Evolutionary conservation across 2,113 vertebrate species (phyloP).

Genomic region (Mohoua ochrocephala): DNA sequence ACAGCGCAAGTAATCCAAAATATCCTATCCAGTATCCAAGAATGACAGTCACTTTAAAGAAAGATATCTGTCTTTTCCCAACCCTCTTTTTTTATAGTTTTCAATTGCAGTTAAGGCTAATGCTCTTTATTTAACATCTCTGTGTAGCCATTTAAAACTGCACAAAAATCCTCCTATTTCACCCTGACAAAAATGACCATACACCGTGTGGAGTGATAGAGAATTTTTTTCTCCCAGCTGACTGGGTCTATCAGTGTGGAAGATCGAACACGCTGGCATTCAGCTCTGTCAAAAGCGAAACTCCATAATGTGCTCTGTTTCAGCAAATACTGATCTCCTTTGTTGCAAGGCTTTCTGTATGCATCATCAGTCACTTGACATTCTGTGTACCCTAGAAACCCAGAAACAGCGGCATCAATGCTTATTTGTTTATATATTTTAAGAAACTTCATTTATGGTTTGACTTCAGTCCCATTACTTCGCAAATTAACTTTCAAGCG

Average conservation of each 20-base stretch:
- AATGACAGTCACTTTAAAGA: not conserved
- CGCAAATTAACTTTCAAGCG: constrained; percentile 7
- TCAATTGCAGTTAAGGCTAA: not conserved
- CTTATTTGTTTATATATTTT: constrained; percentile 13
- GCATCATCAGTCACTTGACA: constrained; percentile 15
- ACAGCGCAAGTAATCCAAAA: not conserved
- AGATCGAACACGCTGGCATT: not conserved
- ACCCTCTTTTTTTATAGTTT: not conserved
- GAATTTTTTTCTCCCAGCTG: not conserved
- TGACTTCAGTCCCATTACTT: not conserved
- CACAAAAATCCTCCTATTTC: not conserved
- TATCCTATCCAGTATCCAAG: not conserved
- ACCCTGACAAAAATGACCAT: not conserved
- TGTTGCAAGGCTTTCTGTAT: constrained; percentile 28
- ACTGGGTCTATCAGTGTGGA: not conserved
- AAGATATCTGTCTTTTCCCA: not conserved
- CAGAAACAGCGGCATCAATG: not conserved
- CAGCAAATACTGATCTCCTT: constrained; percentile 14
- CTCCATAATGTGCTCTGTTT: not conserved
- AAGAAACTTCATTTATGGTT: not conserved
- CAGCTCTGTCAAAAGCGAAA: not conserved
- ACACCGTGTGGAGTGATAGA: not conserved
- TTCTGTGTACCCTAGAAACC: not conserved
- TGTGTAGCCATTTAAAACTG: not conserved
- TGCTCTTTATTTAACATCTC: not conserved